Percentiles rank a stretch among this genome's conserved stretches.
These are phyloP conservation scores for Terebella lapidaria DNA, from an alignment of 2,888 invertebrate species.

Conservation along the genomic window DNA sequence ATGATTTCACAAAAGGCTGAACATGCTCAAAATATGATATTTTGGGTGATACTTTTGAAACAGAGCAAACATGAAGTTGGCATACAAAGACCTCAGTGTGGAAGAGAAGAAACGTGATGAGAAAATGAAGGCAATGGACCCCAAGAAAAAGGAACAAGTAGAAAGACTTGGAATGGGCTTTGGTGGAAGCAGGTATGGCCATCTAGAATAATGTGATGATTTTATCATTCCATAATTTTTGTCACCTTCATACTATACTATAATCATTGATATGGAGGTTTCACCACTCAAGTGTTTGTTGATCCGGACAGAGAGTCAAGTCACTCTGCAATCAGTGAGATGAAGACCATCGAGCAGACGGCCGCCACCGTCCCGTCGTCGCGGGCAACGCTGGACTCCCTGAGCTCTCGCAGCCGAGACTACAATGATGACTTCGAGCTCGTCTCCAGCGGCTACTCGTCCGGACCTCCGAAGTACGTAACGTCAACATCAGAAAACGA, in stretches of 20 bases:
- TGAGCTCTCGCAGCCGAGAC: constrained; percentile 30
- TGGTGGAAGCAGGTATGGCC: constrained; percentile 35
- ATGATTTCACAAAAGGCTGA: no score
- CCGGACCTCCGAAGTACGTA: constrained; percentile 28
- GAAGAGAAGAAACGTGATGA: constrained; percentile 65
- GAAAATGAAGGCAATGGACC: constrained; percentile 68
- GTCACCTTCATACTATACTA: neutral
- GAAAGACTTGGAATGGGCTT: constrained; percentile 87
- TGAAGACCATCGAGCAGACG: constrained; percentile 87
- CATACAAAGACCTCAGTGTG: constrained; percentile 49
- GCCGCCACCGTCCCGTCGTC: constrained; percentile 26
- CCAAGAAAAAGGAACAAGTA: constrained; percentile 78
- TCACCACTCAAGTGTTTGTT: no score
- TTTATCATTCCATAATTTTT: neutral
- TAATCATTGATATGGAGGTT: neutral
- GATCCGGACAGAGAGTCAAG: constrained; percentile 59
- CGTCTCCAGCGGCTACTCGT: constrained; percentile 23
- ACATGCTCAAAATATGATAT: no score
- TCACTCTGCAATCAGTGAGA: constrained; percentile 83
- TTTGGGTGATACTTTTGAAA: neutral
- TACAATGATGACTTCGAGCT: constrained; percentile 55
- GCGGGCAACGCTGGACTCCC: constrained; percentile 24
- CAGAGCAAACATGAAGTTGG: constrained; percentile 40
- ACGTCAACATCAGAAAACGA: no score
- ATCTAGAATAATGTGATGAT: no score